Evolutionary conservation across 2,888 invertebrate species (phyloP), one percentile per base, ranked within the genome.

Genomic region (Slavum lentiscoides): DNA sequence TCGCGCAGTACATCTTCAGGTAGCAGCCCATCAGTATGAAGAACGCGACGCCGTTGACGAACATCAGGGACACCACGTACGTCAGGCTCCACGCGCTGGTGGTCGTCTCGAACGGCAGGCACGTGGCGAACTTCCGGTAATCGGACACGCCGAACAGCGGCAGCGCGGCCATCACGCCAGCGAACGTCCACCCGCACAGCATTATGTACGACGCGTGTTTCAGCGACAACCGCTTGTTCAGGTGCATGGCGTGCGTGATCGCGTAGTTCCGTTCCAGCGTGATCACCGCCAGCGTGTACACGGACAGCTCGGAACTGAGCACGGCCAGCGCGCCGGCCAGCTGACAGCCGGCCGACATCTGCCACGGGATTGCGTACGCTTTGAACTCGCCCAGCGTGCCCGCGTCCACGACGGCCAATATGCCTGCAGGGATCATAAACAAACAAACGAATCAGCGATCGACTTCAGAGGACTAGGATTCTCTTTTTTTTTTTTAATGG

Each of bases 311-410:
- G 1, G 96, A 95, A 83, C 95, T 95, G 37, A 97, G 89, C 55
- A 97, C 97, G 9, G 96, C 97, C 69, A 98, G 89, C 86, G 98
- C 97, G 49, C 98, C 98, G 1, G 97, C 96, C 70, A 96, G 89
- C 85, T 95, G 94, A 87, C 98, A 98, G 43, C 94, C 95, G 59
- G 92, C 90, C 49, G 96, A 96, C 92, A 95, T 94, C 89, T 98
- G 98, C 98, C 98, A 98, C 0, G 94, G 93, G 83, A 98, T 96
- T 21, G 98, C 98, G 88, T 95, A 95, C 90, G 93, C 94, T 84
- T 97, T 92, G 88, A 98, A 98, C 87, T 97, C 95, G 39, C 98
- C 97, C 82, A 98, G 88, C 0, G 98, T 98, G 37, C 95, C 94
- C 0, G 96, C 97, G 87, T 98, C 98, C 74, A 97, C 95, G 66